These are phyloP conservation scores for Vimba vimba DNA, from an alignment of 2,113 vertebrate species.

Conservation along the genomic window DNA sequence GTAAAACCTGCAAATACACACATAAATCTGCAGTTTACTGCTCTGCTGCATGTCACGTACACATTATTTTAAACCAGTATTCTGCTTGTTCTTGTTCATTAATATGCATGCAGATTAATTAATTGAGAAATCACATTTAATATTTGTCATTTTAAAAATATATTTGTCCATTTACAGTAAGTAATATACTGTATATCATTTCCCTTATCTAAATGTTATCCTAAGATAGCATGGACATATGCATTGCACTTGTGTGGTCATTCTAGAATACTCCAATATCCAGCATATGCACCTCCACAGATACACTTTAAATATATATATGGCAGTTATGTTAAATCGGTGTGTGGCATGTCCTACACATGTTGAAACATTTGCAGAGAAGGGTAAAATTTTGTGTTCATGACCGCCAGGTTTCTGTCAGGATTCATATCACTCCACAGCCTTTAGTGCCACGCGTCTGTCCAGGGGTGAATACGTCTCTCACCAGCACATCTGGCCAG, in stretches of 20 bases:
- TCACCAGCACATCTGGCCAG: slow-evolving; percentile 72
- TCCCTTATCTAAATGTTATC: too few relatives aligned
- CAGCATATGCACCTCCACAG: neutral
- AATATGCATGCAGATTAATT: neutral
- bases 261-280: neutral
- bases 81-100: neutral
- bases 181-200: neutral
- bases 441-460: slow-evolving; percentile 53
- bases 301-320: neutral
- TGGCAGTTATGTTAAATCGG: slow-evolving; percentile 18
- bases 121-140: neutral
- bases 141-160: neutral
- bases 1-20: neutral
- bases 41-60: neutral
- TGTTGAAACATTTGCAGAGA: slow-evolving; percentile 44
- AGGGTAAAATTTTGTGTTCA: slow-evolving; percentile 31
- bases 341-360: slow-evolving; percentile 26
- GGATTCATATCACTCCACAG: slow-evolving; percentile 56
- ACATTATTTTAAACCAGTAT: neutral
- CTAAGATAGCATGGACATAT: neutral
- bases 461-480: slow-evolving; percentile 58
- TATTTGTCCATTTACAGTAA: neutral
- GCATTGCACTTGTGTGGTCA: neutral
- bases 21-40: too few relatives aligned
- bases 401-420: slow-evolving; percentile 54